Base-by-base conservation (phyloP, 1,140 invertebrate species). In the Schlechtendalia chinensis region DNA sequence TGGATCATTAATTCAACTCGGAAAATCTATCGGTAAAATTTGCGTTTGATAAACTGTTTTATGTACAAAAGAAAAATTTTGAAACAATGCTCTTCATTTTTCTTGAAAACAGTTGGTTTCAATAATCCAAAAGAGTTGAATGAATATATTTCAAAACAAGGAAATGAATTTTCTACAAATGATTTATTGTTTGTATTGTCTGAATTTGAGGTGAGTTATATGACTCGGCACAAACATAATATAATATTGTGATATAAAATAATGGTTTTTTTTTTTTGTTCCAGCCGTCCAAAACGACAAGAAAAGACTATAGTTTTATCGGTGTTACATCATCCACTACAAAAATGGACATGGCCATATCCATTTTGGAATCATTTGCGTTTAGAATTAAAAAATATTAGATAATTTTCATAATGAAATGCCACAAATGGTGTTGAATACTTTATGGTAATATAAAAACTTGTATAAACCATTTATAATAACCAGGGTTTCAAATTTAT, bases 1-100 rank as follows among this genome's bases (percentile, higher is more conserved):
- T 22, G 96, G 96, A 16, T 91, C 91, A 22, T 87, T 94, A n/a
- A 90, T 99, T 4, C 90, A 93, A 75, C 98, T 96, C 96, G 91
- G 92, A 0, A 79, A 79, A 50, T 79, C 75, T 3, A 63, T 79
- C 89, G 93, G 84, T 88, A 87, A 65, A 88, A 94, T 84, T 93
- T 94, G 93, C 45, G 50, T 67, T 72, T 19, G 2, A 10, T 27
- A 10, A 82, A 53, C 83, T 72, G n/a, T 19, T 16, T 50, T 22
- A 69, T 45, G 27, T 54, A 17, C 10, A 0, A 22, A 39, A 29
- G 27, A 16, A 61, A 17, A 59, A 32, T 45, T 27, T 1, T 61
- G 5, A 39, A 39, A 39, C 32, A 39, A n/a, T n/a, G n/a, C n/a
- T n/a, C 22, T 61, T 79, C 24, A 19, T 27, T 3, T 22, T 65